Evolutionary conservation across 2,113 vertebrate genomes (phyloP).

Genomic region (Vicugna pacos): DNA sequence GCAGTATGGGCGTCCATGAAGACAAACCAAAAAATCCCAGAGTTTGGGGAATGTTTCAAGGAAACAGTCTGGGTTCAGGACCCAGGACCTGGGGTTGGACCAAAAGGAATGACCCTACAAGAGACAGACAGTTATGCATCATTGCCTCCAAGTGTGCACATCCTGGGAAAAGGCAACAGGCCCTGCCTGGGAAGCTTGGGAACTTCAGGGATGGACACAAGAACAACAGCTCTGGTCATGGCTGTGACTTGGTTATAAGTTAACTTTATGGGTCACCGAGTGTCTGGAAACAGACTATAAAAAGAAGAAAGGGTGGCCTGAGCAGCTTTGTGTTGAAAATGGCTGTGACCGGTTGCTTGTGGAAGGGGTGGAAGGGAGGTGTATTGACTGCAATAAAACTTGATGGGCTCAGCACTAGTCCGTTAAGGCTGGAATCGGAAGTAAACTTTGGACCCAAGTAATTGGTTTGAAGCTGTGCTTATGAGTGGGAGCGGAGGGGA

Average conservation of each 20-base stretch:
- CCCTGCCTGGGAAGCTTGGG: background rate
- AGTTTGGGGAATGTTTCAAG: constrained; percentile 26
- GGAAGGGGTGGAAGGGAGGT: constrained; percentile 64
- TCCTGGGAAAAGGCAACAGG: constrained; percentile 21
- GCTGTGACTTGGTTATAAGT: constrained; percentile 71
- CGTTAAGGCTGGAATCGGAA: constrained; percentile 68
- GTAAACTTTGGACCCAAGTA: constrained; percentile 63
- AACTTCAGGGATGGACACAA: background rate
- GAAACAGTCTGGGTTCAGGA: background rate
- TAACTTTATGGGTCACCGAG: constrained; percentile 77
- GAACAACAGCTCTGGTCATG: constrained; percentile 57
- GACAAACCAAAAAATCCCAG: constrained; percentile 20
- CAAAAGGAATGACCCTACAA: background rate
- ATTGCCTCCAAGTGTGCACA: background rate
- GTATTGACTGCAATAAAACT: constrained; percentile 71
- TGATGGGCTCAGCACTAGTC: constrained; percentile 68
- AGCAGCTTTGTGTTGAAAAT: constrained; percentile 76
- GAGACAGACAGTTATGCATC: background rate
- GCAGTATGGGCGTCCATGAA: background rate
- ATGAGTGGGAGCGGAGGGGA: background rate
- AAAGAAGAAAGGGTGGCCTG: constrained; percentile 69
- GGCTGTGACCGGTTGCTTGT: constrained; percentile 74
- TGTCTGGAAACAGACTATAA: constrained; percentile 74
- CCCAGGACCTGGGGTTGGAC: background rate
- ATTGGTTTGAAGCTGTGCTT: constrained; percentile 62